phyloP scores from a whole-genome alignment of 2,888 invertebrate species.

The Cheilosia pagana region DNA sequence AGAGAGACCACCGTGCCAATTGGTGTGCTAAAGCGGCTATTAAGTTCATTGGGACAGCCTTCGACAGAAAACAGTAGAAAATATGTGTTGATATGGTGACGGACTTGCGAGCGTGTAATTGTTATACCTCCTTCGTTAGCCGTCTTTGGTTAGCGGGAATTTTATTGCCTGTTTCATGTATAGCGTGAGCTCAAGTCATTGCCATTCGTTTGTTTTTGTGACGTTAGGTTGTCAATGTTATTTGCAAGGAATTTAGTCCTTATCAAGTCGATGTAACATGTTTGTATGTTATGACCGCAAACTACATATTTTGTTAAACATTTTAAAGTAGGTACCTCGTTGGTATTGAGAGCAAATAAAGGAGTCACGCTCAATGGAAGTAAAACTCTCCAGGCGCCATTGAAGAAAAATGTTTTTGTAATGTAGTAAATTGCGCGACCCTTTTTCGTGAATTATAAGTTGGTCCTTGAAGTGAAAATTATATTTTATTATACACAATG shows the following conservation, averaged over 20 bases:
- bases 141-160: background rate
- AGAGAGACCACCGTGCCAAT: background rate
- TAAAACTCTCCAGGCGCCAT: too few species aligned
- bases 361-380: too few species aligned
- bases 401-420: too few species aligned
- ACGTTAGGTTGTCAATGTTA: conserved; percentile 1
- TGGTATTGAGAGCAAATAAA: too few species aligned
- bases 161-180: background rate
- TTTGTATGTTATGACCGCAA: background rate
- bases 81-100: conserved; percentile 3
- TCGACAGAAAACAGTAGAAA: background rate
- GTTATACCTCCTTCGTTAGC: conserved; percentile 7
- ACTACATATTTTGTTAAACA: background rate
- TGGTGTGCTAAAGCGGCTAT: background rate
- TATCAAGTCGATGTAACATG: background rate
- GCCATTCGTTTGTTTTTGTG: background rate
- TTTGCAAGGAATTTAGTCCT: conserved; percentile 5
- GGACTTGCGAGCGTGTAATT: background rate
- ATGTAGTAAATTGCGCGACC: too few species aligned
- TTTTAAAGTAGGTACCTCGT: background rate
- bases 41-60: conserved; percentile 1
- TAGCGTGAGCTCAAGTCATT: conserved; percentile 15
- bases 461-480: too few species aligned
- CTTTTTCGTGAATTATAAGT: too few species aligned
- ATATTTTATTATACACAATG: too few species aligned